Base-by-base conservation (phyloP, 2,888 invertebrate species). In the Arrhopalites spinosus region DNA sequence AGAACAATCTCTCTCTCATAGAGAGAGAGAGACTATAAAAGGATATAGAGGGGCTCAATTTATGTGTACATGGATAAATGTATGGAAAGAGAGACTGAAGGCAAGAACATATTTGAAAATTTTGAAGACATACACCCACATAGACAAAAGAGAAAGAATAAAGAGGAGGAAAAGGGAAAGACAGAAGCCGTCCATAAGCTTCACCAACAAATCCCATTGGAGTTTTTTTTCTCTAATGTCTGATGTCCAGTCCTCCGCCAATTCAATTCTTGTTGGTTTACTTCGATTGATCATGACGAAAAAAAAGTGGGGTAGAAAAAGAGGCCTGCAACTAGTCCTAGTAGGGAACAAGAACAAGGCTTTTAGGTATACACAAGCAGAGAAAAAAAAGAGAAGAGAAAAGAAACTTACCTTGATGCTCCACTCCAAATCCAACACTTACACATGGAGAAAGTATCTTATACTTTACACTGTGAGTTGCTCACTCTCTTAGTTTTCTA, bases 181-280 rank as follows among this genome's bases (percentile, higher is more conserved):
- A 29, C 7, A 30, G 56, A 23, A 45, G 13, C 2, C 25, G 50
- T 47, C 47, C 27, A 47, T 68, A 47, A 47, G 23, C 47, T 68
- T 47, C 36, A 47, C 25, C 20, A 47, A 68, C 47, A 47, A 69
- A 69, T 69, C 69, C 69, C 56, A 69, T 56, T 69, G 69, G 69
- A 69, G 25, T 59, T 23, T 50, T 50, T 20, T 50, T 20, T 17
- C 50, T 50, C 50, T n/a, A 5, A n/a, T 50, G 15, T 50, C 50
- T 50, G 47, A 68, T 47, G 69, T 69, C 56, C 30, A 69, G 53
- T 56, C 56, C 30, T 68, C 25, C 25, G 25, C 47, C 68, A 45
- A 50, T 68, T 47, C 50, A 50, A 68, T 69, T 56, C 69, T 25
- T 8, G 43, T 53, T n/a, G 25, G 23, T 30, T 69, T 7, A 20